These are phyloP conservation scores for Lerema accius DNA, from an alignment of 1,140 invertebrate genomes.

Conservation along the genomic window DNA sequence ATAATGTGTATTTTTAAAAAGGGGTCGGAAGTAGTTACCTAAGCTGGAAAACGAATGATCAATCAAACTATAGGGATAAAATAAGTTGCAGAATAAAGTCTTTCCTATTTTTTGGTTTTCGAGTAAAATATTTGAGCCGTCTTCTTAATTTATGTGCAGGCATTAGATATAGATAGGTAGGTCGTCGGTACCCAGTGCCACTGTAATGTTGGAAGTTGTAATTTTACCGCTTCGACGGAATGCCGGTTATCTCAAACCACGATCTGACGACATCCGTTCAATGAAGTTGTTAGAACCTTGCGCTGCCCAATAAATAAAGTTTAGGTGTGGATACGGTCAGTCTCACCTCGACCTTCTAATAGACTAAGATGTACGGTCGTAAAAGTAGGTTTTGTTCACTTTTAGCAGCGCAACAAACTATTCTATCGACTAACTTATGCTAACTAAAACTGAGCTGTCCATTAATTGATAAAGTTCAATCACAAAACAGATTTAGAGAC, in stretches of 20 bases:
- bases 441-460: too few species aligned
- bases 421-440: too few species aligned
- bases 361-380: background rate
- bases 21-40: too few species aligned
- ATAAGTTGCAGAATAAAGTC: too few species aligned
- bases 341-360: conserved; percentile 7
- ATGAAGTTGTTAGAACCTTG: conserved; percentile 51
- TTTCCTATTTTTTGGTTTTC: too few species aligned
- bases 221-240: conserved; percentile 45
- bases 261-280: conserved; percentile 51
- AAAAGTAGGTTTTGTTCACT: background rate
- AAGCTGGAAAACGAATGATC: too few species aligned
- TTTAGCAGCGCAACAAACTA: background rate
- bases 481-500: too few species aligned
- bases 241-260: conserved; percentile 46
- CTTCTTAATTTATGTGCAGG: conserved; percentile 6
- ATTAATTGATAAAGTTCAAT: too few species aligned
- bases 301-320: conserved; percentile 50
- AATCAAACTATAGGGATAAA: too few species aligned
- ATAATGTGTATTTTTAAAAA: too few species aligned
- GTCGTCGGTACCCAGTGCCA: conserved; percentile 39
- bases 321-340: conserved; percentile 1
- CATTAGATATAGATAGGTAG: conserved; percentile 14
- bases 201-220: conserved; percentile 36
- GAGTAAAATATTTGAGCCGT: too few species aligned